Evolutionary conservation across 37 sponge, comb jelly and placozoan genomes (phyloP).

Genomic region (Cladorhizidae sp.): DNA sequence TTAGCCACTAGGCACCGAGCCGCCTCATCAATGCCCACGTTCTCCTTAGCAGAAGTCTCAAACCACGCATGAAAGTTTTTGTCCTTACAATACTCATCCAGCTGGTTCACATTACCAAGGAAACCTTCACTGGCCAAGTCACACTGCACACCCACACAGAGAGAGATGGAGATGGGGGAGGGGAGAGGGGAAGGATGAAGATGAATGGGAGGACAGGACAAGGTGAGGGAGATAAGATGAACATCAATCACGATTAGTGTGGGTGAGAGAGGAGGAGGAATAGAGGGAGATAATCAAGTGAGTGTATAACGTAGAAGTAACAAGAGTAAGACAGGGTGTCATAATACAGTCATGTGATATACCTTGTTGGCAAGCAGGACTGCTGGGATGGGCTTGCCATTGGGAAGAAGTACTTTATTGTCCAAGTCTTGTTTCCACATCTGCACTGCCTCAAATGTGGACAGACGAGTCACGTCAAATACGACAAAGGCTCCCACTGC

Average conservation of each 20-base stretch:
- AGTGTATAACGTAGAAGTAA: not conserved
- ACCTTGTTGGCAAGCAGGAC: slow-evolving; percentile 97
- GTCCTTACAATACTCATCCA: slow-evolving; percentile 95
- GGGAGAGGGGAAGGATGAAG: not conserved
- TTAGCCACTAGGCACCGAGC: slow-evolving; percentile 87
- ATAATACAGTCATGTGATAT: not conserved
- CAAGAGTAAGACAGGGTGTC: not conserved
- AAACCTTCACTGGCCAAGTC: slow-evolving; percentile 91
- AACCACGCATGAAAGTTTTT: slow-evolving; percentile 91
- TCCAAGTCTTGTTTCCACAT: slow-evolving; percentile 99
- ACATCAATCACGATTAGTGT: not conserved
- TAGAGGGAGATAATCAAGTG: not conserved
- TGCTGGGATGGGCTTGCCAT: slow-evolving; percentile 92
- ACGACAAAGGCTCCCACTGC: slow-evolving; percentile 99
- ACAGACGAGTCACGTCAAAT: slow-evolving; percentile 91
- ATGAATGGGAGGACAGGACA: not conserved
- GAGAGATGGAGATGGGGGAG: not conserved
- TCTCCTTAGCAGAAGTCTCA: slow-evolving; percentile 98
- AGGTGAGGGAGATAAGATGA: not conserved
- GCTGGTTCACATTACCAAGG: slow-evolving; percentile 75
- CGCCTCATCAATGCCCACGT: slow-evolving; percentile 96
- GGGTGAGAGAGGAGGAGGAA: too few relatives aligned
- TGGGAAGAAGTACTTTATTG: slow-evolving; percentile 85
- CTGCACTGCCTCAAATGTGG: slow-evolving; percentile 98
- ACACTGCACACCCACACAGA: slow-evolving; percentile 53